Evolutionary conservation across 92 coral and sea anemone genomes (phyloP).

Genomic region (Pocillopora meandrina): DNA sequence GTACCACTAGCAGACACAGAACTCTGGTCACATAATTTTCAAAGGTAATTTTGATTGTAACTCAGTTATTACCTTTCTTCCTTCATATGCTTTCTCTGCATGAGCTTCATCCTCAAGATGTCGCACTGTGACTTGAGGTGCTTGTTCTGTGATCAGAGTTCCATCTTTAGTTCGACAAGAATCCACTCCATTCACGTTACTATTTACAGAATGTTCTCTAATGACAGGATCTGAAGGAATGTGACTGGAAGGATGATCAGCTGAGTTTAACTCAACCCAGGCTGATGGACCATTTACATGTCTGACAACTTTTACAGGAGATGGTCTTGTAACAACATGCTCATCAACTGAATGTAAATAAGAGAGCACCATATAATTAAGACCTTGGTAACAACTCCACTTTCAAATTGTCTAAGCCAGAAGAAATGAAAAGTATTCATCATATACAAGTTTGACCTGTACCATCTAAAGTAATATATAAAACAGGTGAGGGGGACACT

Average conservation of each 20-base stretch:
- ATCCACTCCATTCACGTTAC: not conserved
- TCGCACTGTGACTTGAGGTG: not conserved
- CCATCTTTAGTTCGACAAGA: not conserved
- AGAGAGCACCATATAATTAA: not conserved
- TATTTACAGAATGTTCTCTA: conserved; percentile 24
- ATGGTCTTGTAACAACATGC: conserved; percentile 9
- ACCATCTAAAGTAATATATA: too few species aligned
- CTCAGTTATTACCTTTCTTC: not conserved
- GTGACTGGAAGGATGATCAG: not conserved
- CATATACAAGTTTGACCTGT: too few species aligned
- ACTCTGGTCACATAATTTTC: not conserved
- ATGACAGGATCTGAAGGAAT: conserved; percentile 8
- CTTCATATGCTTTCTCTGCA: not conserved
- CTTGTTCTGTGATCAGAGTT: not conserved
- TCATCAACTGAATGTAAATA: conserved; percentile 27
- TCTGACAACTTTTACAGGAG: conserved; percentile 65
- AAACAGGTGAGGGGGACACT: too few species aligned
- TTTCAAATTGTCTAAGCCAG: too few species aligned
- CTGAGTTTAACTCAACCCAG: conserved; percentile 39
- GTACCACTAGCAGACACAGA: too few species aligned
- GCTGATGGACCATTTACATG: conserved; percentile 74
- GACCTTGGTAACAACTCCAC: too few species aligned
- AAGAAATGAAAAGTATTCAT: not conserved
- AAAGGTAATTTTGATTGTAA: not conserved
- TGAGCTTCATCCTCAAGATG: conserved; percentile 7